phyloP scores from a whole-genome alignment of 2,113 vertebrate genomes.

The Pavo muticus region DNA sequence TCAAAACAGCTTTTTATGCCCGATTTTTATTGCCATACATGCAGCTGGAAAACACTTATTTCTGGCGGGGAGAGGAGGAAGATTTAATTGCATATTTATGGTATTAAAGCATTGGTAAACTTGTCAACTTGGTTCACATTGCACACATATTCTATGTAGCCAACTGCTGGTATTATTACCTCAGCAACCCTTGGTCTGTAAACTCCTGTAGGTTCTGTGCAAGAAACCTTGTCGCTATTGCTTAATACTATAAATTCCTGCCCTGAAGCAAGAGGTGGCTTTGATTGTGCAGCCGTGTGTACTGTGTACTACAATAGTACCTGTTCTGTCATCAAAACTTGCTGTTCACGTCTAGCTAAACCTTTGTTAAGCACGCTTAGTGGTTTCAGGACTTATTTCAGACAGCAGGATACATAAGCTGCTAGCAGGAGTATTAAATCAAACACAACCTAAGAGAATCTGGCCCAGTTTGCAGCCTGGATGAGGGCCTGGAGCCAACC shows the following conservation, averaged over 20 bases:
- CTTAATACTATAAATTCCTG: conserved; percentile 59
- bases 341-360: conserved; percentile 43
- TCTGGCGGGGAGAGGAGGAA: conserved; percentile 30
- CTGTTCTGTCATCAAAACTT: conserved; percentile 46
- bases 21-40: background rate
- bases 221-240: conserved; percentile 48
- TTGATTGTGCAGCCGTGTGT: conserved; percentile 66
- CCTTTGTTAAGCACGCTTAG: conserved; percentile 38
- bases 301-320: conserved; percentile 16
- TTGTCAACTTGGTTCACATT: conserved; percentile 61
- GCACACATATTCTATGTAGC: conserved; percentile 55
- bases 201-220: conserved; percentile 62
- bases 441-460: background rate
- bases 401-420: conserved; percentile 16
- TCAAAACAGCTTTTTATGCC: background rate
- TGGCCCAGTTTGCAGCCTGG: background rate
- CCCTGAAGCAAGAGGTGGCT: conserved; percentile 52
- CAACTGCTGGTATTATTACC: conserved; percentile 51
- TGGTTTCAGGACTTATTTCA: conserved; percentile 61
- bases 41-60: background rate
- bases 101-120: conserved; percentile 60
- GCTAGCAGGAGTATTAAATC: conserved; percentile 33
- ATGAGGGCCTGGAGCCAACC: background rate
- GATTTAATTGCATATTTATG: conserved; percentile 23
- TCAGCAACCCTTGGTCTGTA: conserved; percentile 33